phyloP scores from a whole-genome alignment of 2,797 vertebrate genomes.

The Ctenopoma multispine region DNA sequence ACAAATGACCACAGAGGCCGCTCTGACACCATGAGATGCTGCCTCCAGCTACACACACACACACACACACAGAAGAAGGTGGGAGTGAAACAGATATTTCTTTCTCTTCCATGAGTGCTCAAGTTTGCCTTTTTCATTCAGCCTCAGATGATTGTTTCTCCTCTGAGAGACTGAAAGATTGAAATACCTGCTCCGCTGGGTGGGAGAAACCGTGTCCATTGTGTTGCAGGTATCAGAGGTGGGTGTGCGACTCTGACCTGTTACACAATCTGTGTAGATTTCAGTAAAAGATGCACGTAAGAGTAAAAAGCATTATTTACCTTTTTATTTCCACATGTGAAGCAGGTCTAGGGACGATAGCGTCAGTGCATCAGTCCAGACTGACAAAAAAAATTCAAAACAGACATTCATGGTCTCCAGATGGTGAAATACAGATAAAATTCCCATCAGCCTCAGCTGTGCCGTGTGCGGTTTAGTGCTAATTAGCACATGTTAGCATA shows the following conservation, averaged over 20 bases:
- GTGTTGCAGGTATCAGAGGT: conserved; percentile 24
- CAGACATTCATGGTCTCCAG: too few relatives aligned
- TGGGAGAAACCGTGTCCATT: conserved; percentile 23
- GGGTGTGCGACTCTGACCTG: conserved; percentile 23
- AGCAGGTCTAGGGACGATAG: too few relatives aligned
- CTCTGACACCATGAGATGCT: background rate
- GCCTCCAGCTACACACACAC: conserved; percentile 30
- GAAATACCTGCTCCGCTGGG: conserved; percentile 9
- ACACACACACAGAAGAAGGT: background rate
- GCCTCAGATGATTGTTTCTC: conserved; percentile 20
- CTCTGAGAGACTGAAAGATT: conserved; percentile 18
- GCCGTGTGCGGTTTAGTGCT: too few relatives aligned
- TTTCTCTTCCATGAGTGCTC: conserved; percentile 17
- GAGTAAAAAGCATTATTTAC: background rate
- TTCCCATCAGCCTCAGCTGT: too few relatives aligned
- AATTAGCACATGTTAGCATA: too few relatives aligned
- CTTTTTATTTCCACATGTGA: too few relatives aligned
- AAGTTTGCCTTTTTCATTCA: conserved; percentile 3
- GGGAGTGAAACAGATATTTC: conserved; percentile 40
- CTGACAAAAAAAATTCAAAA: too few relatives aligned
- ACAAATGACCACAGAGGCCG: background rate
- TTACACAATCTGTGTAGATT: conserved; percentile 32
- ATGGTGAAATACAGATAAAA: too few relatives aligned
- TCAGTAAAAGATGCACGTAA: background rate
- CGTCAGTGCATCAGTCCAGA: too few relatives aligned